phyloP scores from a whole-genome alignment of 1,140 invertebrate genomes.

The Brachionus koreanus region DNA sequence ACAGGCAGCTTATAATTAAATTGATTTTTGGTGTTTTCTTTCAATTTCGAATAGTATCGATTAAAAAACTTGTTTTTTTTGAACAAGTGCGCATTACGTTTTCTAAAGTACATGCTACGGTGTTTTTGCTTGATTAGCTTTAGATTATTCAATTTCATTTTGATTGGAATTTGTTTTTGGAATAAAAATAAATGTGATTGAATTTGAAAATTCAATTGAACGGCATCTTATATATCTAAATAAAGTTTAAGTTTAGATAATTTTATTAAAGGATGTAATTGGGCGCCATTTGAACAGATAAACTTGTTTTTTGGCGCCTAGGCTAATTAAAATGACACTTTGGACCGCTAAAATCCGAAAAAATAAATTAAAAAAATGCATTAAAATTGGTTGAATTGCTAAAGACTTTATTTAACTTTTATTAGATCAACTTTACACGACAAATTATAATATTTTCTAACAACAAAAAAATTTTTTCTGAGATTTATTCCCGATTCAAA shows the following conservation, averaged over 20 bases:
- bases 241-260: background rate
- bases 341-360: background rate
- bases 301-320: background rate
- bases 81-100: constrained; percentile 1
- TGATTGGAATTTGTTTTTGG: background rate
- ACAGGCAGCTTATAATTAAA: constrained; percentile 24
- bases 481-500: constrained; percentile 29
- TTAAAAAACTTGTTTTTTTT: background rate
- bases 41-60: background rate
- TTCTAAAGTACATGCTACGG: background rate
- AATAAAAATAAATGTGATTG: background rate
- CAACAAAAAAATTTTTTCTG: background rate
- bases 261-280: background rate
- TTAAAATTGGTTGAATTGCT: constrained; percentile 6
- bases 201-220: background rate
- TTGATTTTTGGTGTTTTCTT: background rate
- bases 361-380: background rate
- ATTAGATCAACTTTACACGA: background rate
- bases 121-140: background rate
- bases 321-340: background rate
- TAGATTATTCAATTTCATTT: constrained; percentile 22
- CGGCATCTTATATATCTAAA: background rate
- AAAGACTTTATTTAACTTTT: background rate
- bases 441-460: constrained; percentile 33
- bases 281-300: background rate